Evolutionary conservation across 2,797 vertebrate genomes (phyloP).

Genomic region (Chaenodraco wilsoni): DNA sequence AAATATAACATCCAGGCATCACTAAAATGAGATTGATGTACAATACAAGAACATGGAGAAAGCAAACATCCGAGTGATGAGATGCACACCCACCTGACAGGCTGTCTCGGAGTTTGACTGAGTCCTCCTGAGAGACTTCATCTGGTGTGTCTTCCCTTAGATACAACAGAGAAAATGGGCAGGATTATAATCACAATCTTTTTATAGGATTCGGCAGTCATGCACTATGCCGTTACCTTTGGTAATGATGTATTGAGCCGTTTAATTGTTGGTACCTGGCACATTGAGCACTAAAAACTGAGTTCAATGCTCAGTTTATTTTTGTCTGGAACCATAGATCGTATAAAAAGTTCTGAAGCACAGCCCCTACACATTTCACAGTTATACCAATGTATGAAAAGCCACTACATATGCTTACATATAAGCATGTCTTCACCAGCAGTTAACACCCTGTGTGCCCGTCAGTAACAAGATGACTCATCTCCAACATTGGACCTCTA

Average conservation of each 20-base stretch:
- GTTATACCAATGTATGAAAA: background rate
- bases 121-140: slow-evolving; percentile 74
- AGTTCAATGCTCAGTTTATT: background rate
- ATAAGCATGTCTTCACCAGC: background rate
- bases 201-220: background rate
- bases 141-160: slow-evolving; percentile 71
- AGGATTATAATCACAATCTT: background rate
- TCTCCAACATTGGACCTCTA: background rate
- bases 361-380: background rate
- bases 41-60: background rate
- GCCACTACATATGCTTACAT: background rate
- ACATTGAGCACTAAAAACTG: background rate
- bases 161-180: slow-evolving; percentile 2
- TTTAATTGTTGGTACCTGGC: slow-evolving; percentile 10
- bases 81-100: slow-evolving; percentile 77
- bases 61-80: background rate
- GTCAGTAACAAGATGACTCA: background rate
- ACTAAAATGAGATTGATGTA: background rate
- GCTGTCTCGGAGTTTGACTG: slow-evolving; percentile 70
- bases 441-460: too few relatives aligned
- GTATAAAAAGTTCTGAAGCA: background rate
- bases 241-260: slow-evolving; percentile 6
- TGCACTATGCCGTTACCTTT: background rate
- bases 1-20: background rate
- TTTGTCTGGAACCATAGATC: too few relatives aligned